phyloP scores from a whole-genome alignment of 1,140 invertebrate genomes.

The Eriocheir sinensis region DNA sequence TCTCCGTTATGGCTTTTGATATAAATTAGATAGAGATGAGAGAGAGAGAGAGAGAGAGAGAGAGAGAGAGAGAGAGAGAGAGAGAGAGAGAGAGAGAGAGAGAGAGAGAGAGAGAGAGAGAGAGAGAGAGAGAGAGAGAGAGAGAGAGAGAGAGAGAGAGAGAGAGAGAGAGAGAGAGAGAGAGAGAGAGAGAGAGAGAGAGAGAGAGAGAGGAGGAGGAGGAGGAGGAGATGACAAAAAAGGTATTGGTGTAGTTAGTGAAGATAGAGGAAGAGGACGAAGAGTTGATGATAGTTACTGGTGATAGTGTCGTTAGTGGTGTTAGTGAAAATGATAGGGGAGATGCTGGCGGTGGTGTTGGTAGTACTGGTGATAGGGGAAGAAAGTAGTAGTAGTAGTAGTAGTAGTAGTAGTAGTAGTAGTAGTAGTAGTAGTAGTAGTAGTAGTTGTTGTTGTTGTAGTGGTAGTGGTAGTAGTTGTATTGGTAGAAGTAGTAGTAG shows the following conservation, averaged over 20 bases:
- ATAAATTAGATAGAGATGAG: background rate
- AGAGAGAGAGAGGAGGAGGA: no score
- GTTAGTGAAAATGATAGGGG: background rate
- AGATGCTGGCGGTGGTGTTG: background rate
- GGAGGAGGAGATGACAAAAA: no score
- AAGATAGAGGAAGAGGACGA: background rate
- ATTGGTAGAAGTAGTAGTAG: no score
- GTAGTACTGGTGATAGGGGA: background rate
- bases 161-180: no score
- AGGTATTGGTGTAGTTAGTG: no score
- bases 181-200: no score
- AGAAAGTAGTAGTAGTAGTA: background rate
- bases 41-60: background rate
- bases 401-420: background rate
- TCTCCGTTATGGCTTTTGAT: background rate
- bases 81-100: no score
- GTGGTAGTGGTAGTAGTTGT: no score
- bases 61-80: no score
- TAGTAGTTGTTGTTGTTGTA: background rate
- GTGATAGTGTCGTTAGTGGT: background rate
- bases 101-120: no score
- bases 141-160: background rate
- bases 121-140: background rate
- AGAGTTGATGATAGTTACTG: background rate
- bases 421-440: slow-evolving; percentile 1